Evolutionary conservation across 2,113 vertebrate species (phyloP), one percentile per base, ranked within the genome.

Genomic region (Echinops telfairi): DNA sequence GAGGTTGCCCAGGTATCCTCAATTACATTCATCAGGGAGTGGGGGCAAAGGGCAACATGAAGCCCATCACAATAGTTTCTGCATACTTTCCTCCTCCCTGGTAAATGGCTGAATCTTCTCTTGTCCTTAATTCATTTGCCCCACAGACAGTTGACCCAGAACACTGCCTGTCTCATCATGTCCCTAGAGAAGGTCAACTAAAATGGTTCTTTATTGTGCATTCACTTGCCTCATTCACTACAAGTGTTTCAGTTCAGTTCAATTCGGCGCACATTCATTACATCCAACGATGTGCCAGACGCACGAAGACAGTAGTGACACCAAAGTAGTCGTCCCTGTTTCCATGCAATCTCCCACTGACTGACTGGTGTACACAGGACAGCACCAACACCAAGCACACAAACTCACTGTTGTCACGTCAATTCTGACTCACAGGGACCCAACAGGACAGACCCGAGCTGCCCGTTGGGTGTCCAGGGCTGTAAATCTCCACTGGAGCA

Each of bases 61-160:
- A 27, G 6, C 4, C 22, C 9, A 6, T 25, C 43, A 23, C 47
- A 31, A 0, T 15, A n/a, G 27, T 57, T 84, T 84, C 47, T 22
- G 7, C n/a, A 12, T 0, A 1, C 43, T 31, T 22, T 10, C 6
- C 22, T n/a, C 14, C 43, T 40, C 25, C 0, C 0, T 3, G 1
- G 47, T 38, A 29, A 47, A 57, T 9, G 22, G 27, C 47, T 43
- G 40, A 2, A 8, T 23, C 68, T 22, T 83, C 23, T 47, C 20
- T 78, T 25, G 0, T 36, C 57, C 23, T n/a, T 14, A 53, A 53
- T 53, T 53, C 12, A 53, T 53, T 9, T 64, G 20, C 76, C 11
- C 70, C 47, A 53, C 47, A 53, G 47, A 53, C 47, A 53, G 47
- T 14, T n/a, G n/a, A 19, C 62, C 83, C 3, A 1, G n/a, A 31